A percentile compares a stretch with the other conserved stretches of the same genome.
Evolutionary conservation across 2,888 invertebrate species (phyloP).

Genomic region (Mesopsocus fuscifrons): DNA sequence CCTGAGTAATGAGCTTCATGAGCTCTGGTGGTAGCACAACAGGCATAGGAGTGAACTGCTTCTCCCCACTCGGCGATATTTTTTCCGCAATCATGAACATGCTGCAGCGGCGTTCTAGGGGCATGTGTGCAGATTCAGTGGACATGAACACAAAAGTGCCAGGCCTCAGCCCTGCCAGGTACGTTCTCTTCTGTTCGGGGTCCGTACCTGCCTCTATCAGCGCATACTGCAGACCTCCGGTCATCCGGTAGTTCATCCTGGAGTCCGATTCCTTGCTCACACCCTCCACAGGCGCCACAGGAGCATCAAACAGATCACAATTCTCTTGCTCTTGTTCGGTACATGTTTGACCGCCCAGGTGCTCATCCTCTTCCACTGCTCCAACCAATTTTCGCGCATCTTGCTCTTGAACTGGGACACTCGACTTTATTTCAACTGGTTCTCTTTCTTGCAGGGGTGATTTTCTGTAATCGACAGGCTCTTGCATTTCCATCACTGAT

Average conservation of each 20-base stretch:
- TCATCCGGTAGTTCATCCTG: not conserved
- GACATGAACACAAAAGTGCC: constrained; percentile 14
- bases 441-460: too few species aligned
- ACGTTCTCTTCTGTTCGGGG: not conserved
- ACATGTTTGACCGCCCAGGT: not conserved
- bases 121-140: constrained; percentile 11
- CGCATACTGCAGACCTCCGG: not conserved
- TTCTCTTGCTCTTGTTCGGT: not conserved
- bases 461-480: too few species aligned
- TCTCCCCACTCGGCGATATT: not conserved
- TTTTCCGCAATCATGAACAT: constrained; percentile 15
- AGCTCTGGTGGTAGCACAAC: constrained; percentile 11
- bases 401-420: too few species aligned
- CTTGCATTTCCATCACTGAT: too few species aligned
- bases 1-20: constrained; percentile 6
- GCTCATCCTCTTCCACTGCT: not conserved
- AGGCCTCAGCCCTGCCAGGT: constrained; percentile 12
- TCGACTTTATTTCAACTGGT: too few species aligned
- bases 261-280: not conserved
- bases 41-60: constrained; percentile 6
- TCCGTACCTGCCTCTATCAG: not conserved
- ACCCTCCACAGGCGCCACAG: not conserved
- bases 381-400: too few species aligned
- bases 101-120: constrained; percentile 11
- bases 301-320: not conserved